phyloP scores from a whole-genome alignment of 2,797 vertebrate species.

The Strix occidentalis region DNA sequence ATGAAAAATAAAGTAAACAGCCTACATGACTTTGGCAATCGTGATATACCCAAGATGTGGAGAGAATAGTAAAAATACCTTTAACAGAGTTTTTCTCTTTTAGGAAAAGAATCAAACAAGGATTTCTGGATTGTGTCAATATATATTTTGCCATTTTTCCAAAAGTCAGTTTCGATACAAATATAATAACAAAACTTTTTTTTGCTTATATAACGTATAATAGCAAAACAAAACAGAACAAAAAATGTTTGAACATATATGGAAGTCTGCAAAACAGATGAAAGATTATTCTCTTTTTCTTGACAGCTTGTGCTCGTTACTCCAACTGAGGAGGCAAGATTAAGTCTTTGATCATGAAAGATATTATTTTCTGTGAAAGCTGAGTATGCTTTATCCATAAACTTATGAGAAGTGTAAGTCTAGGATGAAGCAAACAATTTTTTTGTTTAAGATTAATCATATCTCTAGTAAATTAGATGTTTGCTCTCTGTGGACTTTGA shows the following conservation, averaged over 20 bases:
- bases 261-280: not conserved
- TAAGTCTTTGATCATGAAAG: not conserved
- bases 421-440: not conserved
- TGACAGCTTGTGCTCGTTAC: not conserved
- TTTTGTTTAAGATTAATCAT: not conserved
- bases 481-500: no score
- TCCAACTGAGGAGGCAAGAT: not conserved
- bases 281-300: not conserved
- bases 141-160: not conserved
- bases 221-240: not conserved
- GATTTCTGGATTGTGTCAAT: not conserved
- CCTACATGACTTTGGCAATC: not conserved
- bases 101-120: not conserved
- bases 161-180: not conserved
- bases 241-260: not conserved
- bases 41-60: not conserved
- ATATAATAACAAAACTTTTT: not conserved
- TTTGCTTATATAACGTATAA: not conserved
- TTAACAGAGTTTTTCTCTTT: not conserved
- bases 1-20: not conserved
- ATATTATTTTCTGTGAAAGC: not conserved
- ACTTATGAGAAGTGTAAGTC: not conserved
- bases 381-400: not conserved
- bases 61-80: not conserved
- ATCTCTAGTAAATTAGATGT: not conserved